Conservation (phyloP, 2,113 vertebrate species). For the Scalopus aquaticus region DNA sequence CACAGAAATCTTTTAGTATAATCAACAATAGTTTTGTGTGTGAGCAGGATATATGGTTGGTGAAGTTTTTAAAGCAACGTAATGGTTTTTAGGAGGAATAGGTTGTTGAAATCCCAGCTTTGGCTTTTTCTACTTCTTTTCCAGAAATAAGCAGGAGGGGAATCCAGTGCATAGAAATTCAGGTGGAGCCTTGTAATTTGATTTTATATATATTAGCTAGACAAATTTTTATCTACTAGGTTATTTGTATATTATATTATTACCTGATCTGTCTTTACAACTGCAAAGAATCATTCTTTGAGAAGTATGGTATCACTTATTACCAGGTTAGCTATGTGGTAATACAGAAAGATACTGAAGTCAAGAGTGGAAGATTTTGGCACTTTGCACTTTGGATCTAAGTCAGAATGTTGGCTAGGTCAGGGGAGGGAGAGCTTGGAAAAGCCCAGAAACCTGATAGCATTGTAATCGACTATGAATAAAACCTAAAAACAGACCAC, state of each 20-base stretch:
- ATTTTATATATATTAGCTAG: neutral
- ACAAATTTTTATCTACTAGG: neutral
- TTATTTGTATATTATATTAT: neutral
- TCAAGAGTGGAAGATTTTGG: neutral
- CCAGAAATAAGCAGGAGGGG: neutral
- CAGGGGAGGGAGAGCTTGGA: accelerated
- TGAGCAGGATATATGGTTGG: neutral
- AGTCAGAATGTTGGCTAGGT: neutral
- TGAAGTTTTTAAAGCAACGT: neutral
- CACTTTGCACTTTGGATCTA: neutral
- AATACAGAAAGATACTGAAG: neutral
- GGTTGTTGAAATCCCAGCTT: neutral
- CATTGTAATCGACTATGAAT: neutral
- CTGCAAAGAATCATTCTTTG: neutral
- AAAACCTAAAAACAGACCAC: neutral
- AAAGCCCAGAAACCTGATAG: neutral
- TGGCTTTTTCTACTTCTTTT: neutral
- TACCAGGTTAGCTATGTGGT: neutral
- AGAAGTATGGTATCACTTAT: neutral
- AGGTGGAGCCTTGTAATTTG: neutral
- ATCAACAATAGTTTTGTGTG: neutral
- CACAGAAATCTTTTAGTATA: neutral
- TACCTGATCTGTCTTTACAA: neutral
- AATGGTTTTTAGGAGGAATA: neutral
- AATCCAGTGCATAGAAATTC: neutral